Conservation (phyloP, 2,113 vertebrate species). For the Petromus typicus region DNA sequence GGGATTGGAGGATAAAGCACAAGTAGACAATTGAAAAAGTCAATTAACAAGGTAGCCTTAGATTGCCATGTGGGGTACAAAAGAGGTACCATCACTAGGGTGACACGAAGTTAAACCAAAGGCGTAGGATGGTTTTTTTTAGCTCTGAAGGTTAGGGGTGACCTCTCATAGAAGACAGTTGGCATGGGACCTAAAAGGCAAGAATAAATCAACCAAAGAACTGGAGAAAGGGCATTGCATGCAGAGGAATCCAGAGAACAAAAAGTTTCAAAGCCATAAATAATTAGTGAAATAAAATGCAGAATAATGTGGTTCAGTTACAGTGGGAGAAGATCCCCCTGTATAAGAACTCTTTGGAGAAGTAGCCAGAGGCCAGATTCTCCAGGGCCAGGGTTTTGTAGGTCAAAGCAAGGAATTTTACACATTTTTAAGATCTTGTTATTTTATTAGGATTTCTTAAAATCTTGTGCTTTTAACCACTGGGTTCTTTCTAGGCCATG, state of each 20-base stretch:
- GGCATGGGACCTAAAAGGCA: background rate
- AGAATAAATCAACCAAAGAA: background rate
- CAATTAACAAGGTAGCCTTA: constrained; percentile 5
- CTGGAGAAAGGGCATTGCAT: background rate
- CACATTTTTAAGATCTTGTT: background rate
- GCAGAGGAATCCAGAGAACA: background rate
- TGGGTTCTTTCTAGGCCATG: background rate
- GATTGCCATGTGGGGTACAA: background rate
- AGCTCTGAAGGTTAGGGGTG: background rate
- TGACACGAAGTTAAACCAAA: background rate
- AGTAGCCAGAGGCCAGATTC: background rate
- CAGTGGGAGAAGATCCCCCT: background rate
- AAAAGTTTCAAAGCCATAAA: background rate
- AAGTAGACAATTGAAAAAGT: background rate
- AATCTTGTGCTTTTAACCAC: background rate
- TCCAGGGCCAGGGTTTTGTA: background rate
- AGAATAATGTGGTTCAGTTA: background rate
- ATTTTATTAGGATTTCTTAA: background rate
- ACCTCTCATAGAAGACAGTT: background rate
- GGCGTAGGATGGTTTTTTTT: background rate
- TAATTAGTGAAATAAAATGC: background rate
- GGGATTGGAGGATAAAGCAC: background rate
- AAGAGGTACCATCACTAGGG: background rate
- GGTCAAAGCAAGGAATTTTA: background rate
- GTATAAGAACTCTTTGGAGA: background rate